Evolutionary conservation across 2,113 vertebrate species (phyloP), one percentile per base, ranked within the genome.

Genomic region (Corythoichthys intestinalis): DNA sequence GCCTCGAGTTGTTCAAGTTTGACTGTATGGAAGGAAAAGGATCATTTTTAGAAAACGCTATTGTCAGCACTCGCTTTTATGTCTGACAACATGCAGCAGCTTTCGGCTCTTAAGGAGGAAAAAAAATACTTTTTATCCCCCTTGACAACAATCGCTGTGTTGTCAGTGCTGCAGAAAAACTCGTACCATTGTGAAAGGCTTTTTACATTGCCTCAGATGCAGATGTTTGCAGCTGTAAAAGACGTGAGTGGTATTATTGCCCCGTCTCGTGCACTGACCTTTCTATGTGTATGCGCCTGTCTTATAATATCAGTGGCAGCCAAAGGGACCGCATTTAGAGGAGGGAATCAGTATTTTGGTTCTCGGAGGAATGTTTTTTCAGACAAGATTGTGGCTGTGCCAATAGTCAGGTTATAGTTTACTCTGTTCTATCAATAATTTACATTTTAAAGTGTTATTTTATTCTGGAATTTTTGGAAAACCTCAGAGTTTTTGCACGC

Each of bases 401-500:
- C 8, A 56, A 34, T 34, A 28, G 11, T 56, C 3, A 14, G 12
- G 35, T 37, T 58, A 15, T 12, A 4, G 9, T 53, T 39, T 20
- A 3, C 52, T 46, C 14, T 7, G 11, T 14, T 17, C 41, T 38
- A 41, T 70, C 41, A 37, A 9, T 47, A 0, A 9, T 64, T 6
- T 10, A 17, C 1, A 4, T n/a, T 56, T 61, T 60, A 47, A 52
- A 15, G 38, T 50, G 1, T 9, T 37, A 54, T 49, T 61, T 0
- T 20, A 1, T n/a, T 15, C 44, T 1, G 41, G 6, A 54, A 61
- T 66, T 75, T 75, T 67, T 71, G 65, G 73, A 62, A 72, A 82
- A 61, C 62, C 10, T 12, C 4, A 78, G 64, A 71, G 49, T 54
- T 14, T 76, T 77, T 79, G 53, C 66, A 63, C 72, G 57, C 71